A percentile compares a stretch with the other conserved stretches of the same genome.
These are phyloP conservation scores for Engystomops pustulosus DNA, from an alignment of 2,113 vertebrate genomes.

Conservation along the genomic window DNA sequence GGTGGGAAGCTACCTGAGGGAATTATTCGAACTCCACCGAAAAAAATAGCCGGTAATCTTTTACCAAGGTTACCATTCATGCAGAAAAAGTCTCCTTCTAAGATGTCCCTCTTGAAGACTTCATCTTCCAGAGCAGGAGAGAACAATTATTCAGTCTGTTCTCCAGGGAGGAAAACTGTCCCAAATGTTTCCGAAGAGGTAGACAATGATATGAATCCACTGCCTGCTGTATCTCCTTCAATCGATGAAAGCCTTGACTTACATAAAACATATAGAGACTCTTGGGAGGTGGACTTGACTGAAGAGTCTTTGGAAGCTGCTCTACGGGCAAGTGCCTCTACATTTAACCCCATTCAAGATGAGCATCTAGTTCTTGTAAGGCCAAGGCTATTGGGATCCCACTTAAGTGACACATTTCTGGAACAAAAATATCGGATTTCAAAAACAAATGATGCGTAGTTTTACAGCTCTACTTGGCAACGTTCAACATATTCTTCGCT, in stretches of 20 bases:
- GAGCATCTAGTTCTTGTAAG: slow-evolving; percentile 54
- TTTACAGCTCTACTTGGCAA: too few relatives aligned
- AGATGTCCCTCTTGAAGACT: slow-evolving; percentile 28
- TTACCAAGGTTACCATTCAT: slow-evolving; percentile 54
- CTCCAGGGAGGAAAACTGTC: slow-evolving; percentile 18
- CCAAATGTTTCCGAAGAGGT: neutral
- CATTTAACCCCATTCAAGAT: slow-evolving; percentile 50
- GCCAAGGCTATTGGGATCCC: slow-evolving; percentile 40
- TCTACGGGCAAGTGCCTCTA: slow-evolving; percentile 30
- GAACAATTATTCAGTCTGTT: slow-evolving; percentile 47
- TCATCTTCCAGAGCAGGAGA: slow-evolving; percentile 36
- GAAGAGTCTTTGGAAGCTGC: slow-evolving; percentile 50
- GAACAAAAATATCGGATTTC: slow-evolving; percentile 45
- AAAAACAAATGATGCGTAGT: slow-evolving; percentile 40
- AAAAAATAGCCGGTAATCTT: slow-evolving; percentile 35
- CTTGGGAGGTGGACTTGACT: slow-evolving; percentile 41
- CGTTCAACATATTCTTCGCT: too few relatives aligned
- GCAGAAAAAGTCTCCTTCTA: slow-evolving; percentile 42
- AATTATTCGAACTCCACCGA: slow-evolving; percentile 8
- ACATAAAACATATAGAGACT: slow-evolving; percentile 25
- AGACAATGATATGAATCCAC: neutral
- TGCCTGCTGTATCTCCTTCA: neutral
- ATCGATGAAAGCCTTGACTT: slow-evolving; percentile 24
- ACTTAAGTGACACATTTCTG: slow-evolving; percentile 20
- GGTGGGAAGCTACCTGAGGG: neutral